Evolutionary conservation across 2,797 vertebrate species (phyloP).

Genomic region (Lepus townsendii): DNA sequence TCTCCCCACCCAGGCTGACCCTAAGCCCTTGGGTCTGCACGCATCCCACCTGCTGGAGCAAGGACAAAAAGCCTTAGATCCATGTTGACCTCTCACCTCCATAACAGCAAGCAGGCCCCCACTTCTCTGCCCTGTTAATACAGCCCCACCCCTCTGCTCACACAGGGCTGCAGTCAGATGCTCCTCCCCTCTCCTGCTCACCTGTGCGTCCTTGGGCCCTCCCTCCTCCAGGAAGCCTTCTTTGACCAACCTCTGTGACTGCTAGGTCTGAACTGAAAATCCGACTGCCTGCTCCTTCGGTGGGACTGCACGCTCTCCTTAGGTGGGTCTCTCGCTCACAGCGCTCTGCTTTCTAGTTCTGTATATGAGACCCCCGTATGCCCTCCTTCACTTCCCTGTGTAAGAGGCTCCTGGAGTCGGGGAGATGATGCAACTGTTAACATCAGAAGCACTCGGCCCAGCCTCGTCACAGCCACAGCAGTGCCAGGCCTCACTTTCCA

Average conservation of each 20-base stretch:
- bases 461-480: not conserved
- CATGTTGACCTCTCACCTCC: too few relatives aligned
- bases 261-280: not conserved
- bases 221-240: not conserved
- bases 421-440: not conserved
- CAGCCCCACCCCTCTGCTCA: not conserved
- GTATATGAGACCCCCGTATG: not conserved
- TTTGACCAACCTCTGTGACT: not conserved
- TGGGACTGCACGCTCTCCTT: not conserved
- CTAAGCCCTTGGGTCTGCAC: not conserved
- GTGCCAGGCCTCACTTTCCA: not conserved
- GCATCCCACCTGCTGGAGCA: too few relatives aligned
- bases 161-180: not conserved
- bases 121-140: too few relatives aligned
- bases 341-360: slow-evolving; percentile 26
- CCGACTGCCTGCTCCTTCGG: not conserved
- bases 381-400: slow-evolving; percentile 13
- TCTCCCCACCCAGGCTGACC: not conserved
- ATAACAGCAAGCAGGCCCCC: too few relatives aligned
- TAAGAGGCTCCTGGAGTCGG: not conserved
- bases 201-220: not conserved
- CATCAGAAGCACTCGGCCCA: not conserved
- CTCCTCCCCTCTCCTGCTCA: not conserved
- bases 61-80: too few relatives aligned
- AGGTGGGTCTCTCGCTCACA: not conserved